A percentile compares a stretch with the other conserved stretches of the same genome.
Evolutionary conservation across 2,888 invertebrate species (phyloP).

Genomic region (Clepsis dumicolana): DNA sequence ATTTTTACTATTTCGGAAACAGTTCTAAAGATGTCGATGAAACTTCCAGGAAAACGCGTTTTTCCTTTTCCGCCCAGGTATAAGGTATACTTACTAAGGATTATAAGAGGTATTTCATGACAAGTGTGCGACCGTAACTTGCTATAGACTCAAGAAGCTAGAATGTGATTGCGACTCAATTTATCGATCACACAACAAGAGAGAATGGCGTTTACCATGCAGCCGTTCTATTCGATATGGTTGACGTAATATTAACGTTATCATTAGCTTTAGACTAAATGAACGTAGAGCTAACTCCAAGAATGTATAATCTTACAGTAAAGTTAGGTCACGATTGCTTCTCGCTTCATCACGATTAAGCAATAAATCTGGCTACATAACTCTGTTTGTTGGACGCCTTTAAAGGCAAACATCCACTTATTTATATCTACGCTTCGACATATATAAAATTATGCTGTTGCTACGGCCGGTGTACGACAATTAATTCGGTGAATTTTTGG

Average conservation of each 20-base stretch:
- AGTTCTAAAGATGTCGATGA: no score
- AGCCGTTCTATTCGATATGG: neutral
- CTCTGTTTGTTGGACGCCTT: slow-evolving; percentile 10
- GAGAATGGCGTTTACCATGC: no score
- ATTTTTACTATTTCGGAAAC: no score
- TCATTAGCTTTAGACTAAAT: neutral
- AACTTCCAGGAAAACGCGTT: no score
- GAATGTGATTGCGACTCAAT: no score
- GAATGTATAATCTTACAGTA: slow-evolving; percentile 1
- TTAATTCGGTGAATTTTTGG: neutral
- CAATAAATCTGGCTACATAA: slow-evolving; percentile 15
- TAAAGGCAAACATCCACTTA: neutral
- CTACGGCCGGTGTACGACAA: neutral
- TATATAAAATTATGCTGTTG: neutral
- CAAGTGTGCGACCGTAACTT: no score
- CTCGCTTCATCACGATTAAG: slow-evolving; percentile 23
- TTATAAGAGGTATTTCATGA: no score
- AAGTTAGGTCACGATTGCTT: slow-evolving; percentile 29
- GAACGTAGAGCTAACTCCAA: neutral
- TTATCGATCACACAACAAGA: no score
- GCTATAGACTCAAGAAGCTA: no score
- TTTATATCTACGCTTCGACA: neutral
- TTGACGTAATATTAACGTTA: neutral
- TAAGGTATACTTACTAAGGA: no score
- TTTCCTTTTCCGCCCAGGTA: no score